Conservation (phyloP, 2,888 invertebrate species). For the Mellilla xanthometata region DNA sequence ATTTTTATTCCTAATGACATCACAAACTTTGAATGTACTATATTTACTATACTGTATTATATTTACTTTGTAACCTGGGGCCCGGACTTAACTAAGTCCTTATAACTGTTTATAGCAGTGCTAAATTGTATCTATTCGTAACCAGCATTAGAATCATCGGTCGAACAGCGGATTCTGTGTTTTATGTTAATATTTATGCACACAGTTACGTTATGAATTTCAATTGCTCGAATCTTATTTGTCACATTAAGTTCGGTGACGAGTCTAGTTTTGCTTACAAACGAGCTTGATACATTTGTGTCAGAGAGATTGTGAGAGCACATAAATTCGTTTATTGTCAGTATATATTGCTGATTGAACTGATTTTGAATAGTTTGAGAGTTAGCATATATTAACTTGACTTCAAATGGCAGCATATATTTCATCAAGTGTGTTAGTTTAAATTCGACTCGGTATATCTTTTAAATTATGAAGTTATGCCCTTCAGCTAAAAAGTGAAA, state of each 20-base stretch:
- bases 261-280: constrained; percentile 11
- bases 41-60: constrained; percentile 1
- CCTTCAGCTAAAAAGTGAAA: no score
- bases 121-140: constrained; percentile 58
- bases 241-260: constrained; percentile 15
- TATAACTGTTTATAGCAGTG: constrained; percentile 52
- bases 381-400: no score
- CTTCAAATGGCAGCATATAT: no score
- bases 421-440: no score
- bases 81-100: constrained; percentile 36
- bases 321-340: background rate
- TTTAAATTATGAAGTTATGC: no score
- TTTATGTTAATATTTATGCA: constrained; percentile 19
- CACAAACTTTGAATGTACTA: no score
- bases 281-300: constrained; percentile 1
- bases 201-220: constrained; percentile 16
- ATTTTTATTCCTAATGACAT: no score
- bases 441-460: no score
- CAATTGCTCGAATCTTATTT: constrained; percentile 14
- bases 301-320: background rate
- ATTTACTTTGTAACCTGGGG: constrained; percentile 31
- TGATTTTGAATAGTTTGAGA: no score
- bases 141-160: constrained; percentile 46
- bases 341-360: no score
- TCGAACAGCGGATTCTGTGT: constrained; percentile 42